phyloP scores from a whole-genome alignment of 2,888 invertebrate genomes.

The Thysanoteuthis rhombus region DNA sequence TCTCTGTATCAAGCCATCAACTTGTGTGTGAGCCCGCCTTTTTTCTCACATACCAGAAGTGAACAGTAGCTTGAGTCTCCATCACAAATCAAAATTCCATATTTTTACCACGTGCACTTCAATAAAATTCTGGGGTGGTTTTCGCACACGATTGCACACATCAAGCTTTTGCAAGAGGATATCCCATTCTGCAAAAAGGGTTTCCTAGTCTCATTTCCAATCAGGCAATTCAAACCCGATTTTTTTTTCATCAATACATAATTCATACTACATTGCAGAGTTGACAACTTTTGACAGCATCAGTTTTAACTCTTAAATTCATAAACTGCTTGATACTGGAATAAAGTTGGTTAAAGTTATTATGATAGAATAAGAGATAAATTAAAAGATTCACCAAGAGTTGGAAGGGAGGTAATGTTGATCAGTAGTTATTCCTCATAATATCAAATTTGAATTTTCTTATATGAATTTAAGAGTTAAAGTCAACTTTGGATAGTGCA shows the following conservation, averaged over 20 bases:
- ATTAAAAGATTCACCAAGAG: too few species aligned
- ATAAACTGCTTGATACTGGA: too few species aligned
- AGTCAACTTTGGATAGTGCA: too few species aligned
- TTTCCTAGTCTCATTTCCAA: background rate
- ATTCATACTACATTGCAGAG: background rate
- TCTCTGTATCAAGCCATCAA: background rate
- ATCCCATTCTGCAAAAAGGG: conserved; percentile 25
- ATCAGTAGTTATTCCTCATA: too few species aligned
- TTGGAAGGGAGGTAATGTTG: too few species aligned
- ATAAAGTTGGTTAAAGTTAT: too few species aligned
- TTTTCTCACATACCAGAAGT: conserved; percentile 26
- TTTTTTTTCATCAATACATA: background rate
- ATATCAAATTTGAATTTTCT: too few species aligned
- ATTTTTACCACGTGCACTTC: conserved; percentile 25
- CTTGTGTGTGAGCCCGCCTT: background rate
- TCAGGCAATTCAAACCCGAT: background rate
- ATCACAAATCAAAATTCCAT: conserved; percentile 26
- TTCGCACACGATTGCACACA: background rate
- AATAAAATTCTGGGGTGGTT: conserved; percentile 26
- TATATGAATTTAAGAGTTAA: too few species aligned
- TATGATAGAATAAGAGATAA: too few species aligned
- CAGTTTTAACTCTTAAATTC: too few species aligned
- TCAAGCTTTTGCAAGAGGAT: conserved; percentile 14
- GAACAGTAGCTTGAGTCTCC: background rate
- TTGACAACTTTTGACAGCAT: background rate